A percentile compares a stretch with the other conserved stretches of the same genome.
phyloP scores from a whole-genome alignment of 2,888 invertebrate species.

The Biston betularia region DNA sequence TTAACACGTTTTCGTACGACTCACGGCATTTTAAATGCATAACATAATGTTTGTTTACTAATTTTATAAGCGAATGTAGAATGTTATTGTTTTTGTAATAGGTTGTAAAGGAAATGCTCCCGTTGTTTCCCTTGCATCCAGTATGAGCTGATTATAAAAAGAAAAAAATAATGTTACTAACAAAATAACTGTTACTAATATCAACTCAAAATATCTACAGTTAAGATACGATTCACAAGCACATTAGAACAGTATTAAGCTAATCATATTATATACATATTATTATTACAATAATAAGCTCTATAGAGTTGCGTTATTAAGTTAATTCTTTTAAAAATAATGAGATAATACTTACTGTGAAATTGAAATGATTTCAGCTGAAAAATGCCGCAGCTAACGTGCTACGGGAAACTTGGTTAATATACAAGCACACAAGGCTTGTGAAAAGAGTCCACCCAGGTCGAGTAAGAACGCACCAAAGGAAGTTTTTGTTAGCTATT shows the following conservation, averaged over 20 bases:
- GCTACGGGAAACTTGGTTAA: conserved; percentile 99
- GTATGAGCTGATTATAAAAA: not conserved
- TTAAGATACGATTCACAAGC: conserved; percentile 6
- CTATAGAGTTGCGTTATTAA: conserved; percentile 15
- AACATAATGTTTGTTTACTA: not conserved
- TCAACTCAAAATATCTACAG: not conserved
- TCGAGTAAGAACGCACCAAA: conserved; percentile 98
- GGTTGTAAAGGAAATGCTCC: too few relatives aligned
- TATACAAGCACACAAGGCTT: conserved; percentile 99
- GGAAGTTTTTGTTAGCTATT: conserved; percentile 99
- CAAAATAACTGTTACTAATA: not conserved
- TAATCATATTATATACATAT: conserved; percentile 9
- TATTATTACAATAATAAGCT: conserved; percentile 18
- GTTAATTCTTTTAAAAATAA: not conserved
- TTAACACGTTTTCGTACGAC: conserved; percentile 1
- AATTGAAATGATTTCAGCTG: conserved; percentile 89
- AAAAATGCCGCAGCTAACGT: conserved; percentile 99
- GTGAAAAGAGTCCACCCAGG: conserved; percentile 98
- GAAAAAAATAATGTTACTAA: not conserved
- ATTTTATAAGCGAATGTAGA: too few relatives aligned
- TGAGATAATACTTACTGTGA: conserved; percentile 16
- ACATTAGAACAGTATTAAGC: conserved; percentile 11
- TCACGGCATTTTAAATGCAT: conserved; percentile 7
- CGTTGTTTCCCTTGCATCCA: too few relatives aligned
- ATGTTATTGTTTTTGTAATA: too few relatives aligned